phyloP scores from a whole-genome alignment of 2,113 vertebrate genomes.

The Cheilinus undulatus region DNA sequence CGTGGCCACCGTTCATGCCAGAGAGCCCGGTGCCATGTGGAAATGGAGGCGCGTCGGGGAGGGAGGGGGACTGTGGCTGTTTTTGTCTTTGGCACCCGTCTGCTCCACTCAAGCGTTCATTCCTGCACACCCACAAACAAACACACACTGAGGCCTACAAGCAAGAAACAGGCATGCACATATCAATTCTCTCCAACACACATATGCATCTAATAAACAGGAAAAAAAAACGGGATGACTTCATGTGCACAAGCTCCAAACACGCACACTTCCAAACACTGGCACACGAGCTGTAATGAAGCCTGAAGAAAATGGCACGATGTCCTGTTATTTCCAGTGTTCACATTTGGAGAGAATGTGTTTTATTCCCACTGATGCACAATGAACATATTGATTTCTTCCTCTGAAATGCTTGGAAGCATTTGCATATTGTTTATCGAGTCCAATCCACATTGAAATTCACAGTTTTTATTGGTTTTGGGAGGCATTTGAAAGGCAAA shows the following conservation, averaged over 20 bases:
- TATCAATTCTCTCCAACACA: slow-evolving; percentile 29
- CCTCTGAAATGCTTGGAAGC: slow-evolving; percentile 68
- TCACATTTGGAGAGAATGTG: slow-evolving; percentile 61
- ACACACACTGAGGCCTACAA: slow-evolving; percentile 11
- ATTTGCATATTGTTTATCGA: slow-evolving; percentile 61
- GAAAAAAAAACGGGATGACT: slow-evolving; percentile 42
- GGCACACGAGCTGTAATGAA: slow-evolving; percentile 63
- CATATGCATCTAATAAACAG: slow-evolving; percentile 18
- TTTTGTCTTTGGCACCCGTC: slow-evolving; percentile 74
- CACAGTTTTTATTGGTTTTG: slow-evolving; percentile 45
- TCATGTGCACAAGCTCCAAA: slow-evolving; percentile 19
- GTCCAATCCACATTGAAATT: slow-evolving; percentile 59
- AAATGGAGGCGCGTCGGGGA: slow-evolving; percentile 54
- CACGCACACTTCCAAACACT: slow-evolving; percentile 42
- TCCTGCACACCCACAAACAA: slow-evolving; percentile 63
- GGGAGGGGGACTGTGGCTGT: slow-evolving; percentile 41
- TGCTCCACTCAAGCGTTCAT: slow-evolving; percentile 64
- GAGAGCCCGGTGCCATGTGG: slow-evolving; percentile 75
- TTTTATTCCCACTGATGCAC: slow-evolving; percentile 50
- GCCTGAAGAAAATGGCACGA: slow-evolving; percentile 63
- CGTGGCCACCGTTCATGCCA: slow-evolving; percentile 75
- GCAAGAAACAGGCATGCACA: slow-evolving; percentile 29
- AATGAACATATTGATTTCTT: slow-evolving; percentile 73
- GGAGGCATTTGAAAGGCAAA: slow-evolving; percentile 55
- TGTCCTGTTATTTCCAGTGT: slow-evolving; percentile 66